phyloP scores from a whole-genome alignment of 2,113 vertebrate genomes.

The Cichladusa arquata region DNA sequence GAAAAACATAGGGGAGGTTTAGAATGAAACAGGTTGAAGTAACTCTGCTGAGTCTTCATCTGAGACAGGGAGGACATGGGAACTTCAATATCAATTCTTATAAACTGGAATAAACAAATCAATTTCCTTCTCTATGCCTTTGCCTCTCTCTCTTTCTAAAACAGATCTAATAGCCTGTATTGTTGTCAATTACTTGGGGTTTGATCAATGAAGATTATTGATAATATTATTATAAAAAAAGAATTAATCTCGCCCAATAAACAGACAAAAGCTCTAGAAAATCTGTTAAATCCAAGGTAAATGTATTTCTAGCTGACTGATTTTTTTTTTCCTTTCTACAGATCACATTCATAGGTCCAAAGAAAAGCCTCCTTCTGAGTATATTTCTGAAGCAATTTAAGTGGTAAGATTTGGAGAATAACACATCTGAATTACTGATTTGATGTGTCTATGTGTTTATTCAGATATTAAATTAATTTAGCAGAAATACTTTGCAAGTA shows the following conservation, averaged over 20 bases:
- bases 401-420: slow-evolving; percentile 76
- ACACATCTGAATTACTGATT: neutral
- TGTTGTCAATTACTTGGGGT: neutral
- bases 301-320: neutral
- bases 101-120: neutral
- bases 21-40: neutral
- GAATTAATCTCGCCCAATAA: fast-evolving
- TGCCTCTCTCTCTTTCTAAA: neutral
- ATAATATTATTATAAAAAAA: neutral
- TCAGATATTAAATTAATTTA: neutral
- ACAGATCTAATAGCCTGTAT: neutral
- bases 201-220: neutral
- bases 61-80: neutral
- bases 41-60: neutral
- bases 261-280: neutral
- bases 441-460: neutral
- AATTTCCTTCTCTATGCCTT: neutral
- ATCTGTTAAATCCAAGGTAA: neutral
- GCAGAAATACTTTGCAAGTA: neutral
- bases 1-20: neutral
- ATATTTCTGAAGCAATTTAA: slow-evolving; percentile 95
- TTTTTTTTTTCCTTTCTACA: slow-evolving; percentile 32
- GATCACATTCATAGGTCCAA: slow-evolving; percentile 88
- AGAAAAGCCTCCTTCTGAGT: slow-evolving; percentile 90
- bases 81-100: neutral